A percentile compares a stretch with the other conserved stretches of the same genome.
Conservation (phyloP, 1,140 invertebrate species). For the Triops longicaudatus region DNA sequence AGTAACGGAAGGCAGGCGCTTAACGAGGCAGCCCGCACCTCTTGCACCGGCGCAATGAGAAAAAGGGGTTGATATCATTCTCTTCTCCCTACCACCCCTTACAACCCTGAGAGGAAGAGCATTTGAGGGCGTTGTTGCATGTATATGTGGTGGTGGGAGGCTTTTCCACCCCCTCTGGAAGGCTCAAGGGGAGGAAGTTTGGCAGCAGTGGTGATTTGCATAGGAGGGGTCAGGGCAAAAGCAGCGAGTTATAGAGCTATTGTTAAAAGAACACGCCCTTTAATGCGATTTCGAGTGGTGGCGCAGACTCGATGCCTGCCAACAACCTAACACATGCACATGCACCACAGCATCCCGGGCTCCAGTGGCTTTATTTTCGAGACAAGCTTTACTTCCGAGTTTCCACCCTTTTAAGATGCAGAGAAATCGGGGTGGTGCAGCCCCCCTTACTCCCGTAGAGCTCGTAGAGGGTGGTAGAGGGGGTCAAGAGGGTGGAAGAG, state of each 20-base stretch:
- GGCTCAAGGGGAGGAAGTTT: neutral
- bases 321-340: too few species aligned
- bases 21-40: conserved; percentile 13
- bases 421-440: too few species aligned
- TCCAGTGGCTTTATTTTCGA: too few species aligned
- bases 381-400: too few species aligned
- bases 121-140: neutral
- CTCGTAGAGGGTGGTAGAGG: too few species aligned
- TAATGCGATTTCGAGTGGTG: neutral
- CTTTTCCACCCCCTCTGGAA: neutral
- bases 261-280: conserved; percentile 13
- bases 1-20: conserved; percentile 4
- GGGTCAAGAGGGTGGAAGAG: too few species aligned
- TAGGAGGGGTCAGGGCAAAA: conserved; percentile 6
- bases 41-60: conserved; percentile 9
- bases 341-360: too few species aligned
- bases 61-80: neutral
- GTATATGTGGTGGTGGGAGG: neutral
- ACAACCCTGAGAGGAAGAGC: neutral
- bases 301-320: neutral
- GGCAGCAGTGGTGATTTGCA: conserved; percentile 6
- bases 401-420: too few species aligned
- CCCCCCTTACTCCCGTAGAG: too few species aligned
- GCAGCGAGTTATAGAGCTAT: conserved; percentile 3
- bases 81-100: too few species aligned